Evolutionary conservation across 2,888 invertebrate genomes (phyloP), one percentile per base, ranked within the genome.

Genomic region (Diaperis boleti): DNA sequence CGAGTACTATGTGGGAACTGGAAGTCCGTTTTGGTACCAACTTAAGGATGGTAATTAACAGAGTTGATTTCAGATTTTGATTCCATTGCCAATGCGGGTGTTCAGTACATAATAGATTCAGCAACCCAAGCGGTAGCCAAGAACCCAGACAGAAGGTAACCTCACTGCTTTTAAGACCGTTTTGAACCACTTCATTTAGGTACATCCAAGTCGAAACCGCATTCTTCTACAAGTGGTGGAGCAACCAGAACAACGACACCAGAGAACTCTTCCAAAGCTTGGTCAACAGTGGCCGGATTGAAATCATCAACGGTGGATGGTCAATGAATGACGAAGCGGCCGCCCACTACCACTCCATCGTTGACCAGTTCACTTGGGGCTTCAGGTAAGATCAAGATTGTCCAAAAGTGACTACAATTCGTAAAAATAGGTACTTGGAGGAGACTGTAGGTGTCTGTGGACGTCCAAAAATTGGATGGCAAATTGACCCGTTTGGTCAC

Each of bases 91-190:
- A n/a, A 26, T 11, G n/a, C n/a, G 22, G 59, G 57, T 15, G 62
- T 97, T 0, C 93, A 95, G 76, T 95, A 95, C 74, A 96, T 96
- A 44, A 79, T 96, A 57, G 94, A 95, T 76, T 92, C 93, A 0
- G 94, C 95, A 0, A 81, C 95, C 2, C 83, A 87, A 20, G 89
- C 91, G 22, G 82, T 97, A 1, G 80, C 87, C 74, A 85, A 86
- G 60, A 88, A 96, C 75, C 87, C 90, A 0, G 81, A 83, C 0
- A 85, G 90, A 75, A 87, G 87, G 89, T 90, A 77, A 18, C 6
- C n/a, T 11, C 2, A 33, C 11, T 13, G 4, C n/a, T 33, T 11
- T 1, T 13, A 10, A 33, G 5, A 3, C 5, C 6, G 11, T 33
- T 10, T 3, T 31, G 4, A 44, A 17, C 20, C 3, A 31, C 2